These are phyloP conservation scores for Drymonia ruficornis DNA, from an alignment of 2,888 invertebrate genomes.

Conservation along the genomic window DNA sequence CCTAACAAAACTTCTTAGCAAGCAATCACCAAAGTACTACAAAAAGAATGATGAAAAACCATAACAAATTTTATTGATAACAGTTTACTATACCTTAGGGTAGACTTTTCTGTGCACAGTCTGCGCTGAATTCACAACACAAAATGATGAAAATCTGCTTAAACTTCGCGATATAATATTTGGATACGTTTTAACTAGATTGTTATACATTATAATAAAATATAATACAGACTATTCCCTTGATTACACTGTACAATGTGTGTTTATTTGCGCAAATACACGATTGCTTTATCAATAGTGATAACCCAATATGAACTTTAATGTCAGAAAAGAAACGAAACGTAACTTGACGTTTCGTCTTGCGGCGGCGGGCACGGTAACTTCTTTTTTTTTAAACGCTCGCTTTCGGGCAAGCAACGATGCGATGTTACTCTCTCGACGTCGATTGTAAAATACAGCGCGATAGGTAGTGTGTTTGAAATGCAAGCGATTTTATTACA, in stretches of 20 bases:
- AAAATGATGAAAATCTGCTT: conserved; percentile 39
- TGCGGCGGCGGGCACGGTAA: background rate
- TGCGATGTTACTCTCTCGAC: conserved; percentile 3
- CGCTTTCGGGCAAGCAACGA: background rate
- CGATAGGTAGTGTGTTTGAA: background rate
- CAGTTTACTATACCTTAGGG: conserved; percentile 59
- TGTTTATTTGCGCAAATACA: conserved; percentile 51
- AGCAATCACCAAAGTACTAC: background rate
- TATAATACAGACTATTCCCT: conserved; percentile 29
- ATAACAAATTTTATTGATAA: conserved; percentile 23
- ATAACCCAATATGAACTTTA: conserved; percentile 81
- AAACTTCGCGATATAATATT: conserved; percentile 46
- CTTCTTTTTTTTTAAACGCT: background rate
- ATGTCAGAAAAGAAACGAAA: conserved; percentile 21
- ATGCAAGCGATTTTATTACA: background rate
- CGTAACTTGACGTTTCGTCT: conserved; percentile 36
- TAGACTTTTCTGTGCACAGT: conserved; percentile 56
- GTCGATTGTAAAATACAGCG: conserved; percentile 4
- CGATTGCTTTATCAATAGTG: conserved; percentile 59
- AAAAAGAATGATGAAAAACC: conserved; percentile 11
- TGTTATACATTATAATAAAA: conserved; percentile 60
- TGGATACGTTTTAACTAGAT: conserved; percentile 53
- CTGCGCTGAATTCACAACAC: conserved; percentile 34
- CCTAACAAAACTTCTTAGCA: conserved; percentile 10
- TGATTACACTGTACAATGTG: conserved; percentile 39